A percentile compares a stretch with the other conserved stretches of the same genome.
These are phyloP conservation scores for Stenodema calcarata DNA, from an alignment of 2,888 invertebrate species.

Conservation along the genomic window DNA sequence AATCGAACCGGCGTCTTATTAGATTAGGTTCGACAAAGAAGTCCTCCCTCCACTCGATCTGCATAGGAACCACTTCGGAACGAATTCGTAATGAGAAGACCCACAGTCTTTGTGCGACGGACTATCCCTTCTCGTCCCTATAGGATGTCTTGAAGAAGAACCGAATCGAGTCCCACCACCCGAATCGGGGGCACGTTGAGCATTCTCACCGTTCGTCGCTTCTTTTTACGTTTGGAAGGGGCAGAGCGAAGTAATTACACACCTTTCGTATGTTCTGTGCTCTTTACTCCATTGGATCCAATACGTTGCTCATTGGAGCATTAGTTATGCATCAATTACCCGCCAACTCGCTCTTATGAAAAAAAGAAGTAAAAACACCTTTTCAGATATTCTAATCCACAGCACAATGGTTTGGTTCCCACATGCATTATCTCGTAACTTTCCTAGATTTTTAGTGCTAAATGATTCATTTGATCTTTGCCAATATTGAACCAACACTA, in stretches of 20 bases:
- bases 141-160: background rate
- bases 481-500: no score
- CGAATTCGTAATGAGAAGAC: constrained; percentile 42
- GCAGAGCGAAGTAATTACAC: constrained; percentile 40
- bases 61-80: constrained; percentile 38
- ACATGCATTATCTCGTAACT: background rate
- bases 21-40: constrained; percentile 46
- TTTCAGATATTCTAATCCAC: background rate
- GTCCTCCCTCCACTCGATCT: background rate
- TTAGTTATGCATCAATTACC: constrained; percentile 24
- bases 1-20: constrained; percentile 41
- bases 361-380: background rate
- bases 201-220: constrained; percentile 22
- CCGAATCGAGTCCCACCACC: background rate
- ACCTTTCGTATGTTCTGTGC: background rate
- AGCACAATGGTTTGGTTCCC: background rate
- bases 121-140: background rate
- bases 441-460: no score
- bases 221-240: background rate
- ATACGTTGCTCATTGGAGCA: constrained; percentile 29
- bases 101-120: constrained; percentile 41
- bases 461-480: no score
- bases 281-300: background rate
- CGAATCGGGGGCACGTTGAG: constrained; percentile 38
- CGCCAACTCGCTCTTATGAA: background rate